Evolutionary conservation across 2,888 invertebrate genomes (phyloP).

Genomic region (Temnothorax unifasciatus): DNA sequence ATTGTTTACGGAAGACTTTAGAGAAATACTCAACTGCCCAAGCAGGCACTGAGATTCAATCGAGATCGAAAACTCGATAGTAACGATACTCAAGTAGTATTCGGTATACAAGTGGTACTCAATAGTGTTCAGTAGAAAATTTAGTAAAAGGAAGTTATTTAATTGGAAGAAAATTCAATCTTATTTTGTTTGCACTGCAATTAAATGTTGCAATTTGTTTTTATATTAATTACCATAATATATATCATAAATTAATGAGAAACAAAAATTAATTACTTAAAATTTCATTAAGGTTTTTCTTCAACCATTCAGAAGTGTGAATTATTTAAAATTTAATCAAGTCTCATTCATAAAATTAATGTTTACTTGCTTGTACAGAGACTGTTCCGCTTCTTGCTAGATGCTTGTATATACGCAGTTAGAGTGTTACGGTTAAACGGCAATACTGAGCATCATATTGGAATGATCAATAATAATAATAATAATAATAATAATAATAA

Average conservation of each 20-base stretch:
- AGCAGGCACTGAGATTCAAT: background rate
- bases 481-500: background rate
- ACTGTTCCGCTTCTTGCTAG: background rate
- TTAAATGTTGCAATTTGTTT: background rate
- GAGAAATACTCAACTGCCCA: background rate
- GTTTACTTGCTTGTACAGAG: background rate
- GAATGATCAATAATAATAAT: background rate
- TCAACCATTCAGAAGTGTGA: background rate
- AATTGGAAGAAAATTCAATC: background rate
- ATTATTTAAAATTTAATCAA: slow-evolving; percentile 2
- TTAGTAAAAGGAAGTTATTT: background rate
- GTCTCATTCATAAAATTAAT: background rate
- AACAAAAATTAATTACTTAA: background rate
- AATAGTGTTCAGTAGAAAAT: background rate
- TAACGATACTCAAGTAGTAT: too few relatives aligned
- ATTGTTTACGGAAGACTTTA: background rate
- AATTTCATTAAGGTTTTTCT: background rate
- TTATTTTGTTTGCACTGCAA: slow-evolving; percentile 7
- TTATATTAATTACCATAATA: background rate
- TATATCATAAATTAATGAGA: background rate
- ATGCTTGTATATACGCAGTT: background rate
- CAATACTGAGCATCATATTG: background rate
- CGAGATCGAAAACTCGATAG: background rate
- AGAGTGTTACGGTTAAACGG: background rate
- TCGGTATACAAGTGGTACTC: background rate